These are phyloP conservation scores for Gallinago nigripennis DNA, from an alignment of 2,797 vertebrate genomes.

Conservation along the genomic window DNA sequence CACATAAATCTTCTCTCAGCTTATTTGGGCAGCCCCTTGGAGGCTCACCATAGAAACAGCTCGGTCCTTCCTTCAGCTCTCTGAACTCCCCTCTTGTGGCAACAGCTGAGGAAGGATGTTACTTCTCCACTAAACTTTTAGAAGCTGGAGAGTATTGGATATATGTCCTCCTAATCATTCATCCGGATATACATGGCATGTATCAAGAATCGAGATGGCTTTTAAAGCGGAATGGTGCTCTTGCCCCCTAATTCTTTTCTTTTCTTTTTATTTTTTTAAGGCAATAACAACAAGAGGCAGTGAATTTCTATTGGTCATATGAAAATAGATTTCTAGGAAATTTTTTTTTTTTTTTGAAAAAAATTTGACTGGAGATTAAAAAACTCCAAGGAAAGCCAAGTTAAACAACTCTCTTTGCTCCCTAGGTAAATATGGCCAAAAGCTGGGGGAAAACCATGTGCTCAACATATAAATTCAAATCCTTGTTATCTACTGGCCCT, in stretches of 20 bases:
- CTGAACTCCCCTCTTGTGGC: not conserved
- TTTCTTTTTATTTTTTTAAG: accelerated
- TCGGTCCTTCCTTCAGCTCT: conserved; percentile 15
- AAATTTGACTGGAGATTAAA: not conserved
- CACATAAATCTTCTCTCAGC: conserved; percentile 31
- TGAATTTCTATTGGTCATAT: not conserved
- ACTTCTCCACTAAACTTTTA: not conserved
- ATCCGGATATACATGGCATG: not conserved
- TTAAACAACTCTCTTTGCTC: not conserved
- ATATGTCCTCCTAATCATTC: not conserved
- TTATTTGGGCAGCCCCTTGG: conserved; percentile 19
- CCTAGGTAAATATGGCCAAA: not conserved
- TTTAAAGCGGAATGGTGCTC: not conserved
- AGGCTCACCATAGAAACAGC: not conserved
- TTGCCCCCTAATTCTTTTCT: accelerated
- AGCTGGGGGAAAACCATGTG: not conserved
- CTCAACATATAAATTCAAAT: not conserved
- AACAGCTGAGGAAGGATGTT: not conserved
- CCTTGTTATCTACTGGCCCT: not conserved
- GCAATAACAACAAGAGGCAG: not conserved
- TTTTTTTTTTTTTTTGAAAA: not conserved
- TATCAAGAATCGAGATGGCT: not conserved
- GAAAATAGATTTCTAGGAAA: not conserved
- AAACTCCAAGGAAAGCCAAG: not conserved
- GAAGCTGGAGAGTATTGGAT: not conserved